Conservation (phyloP, 2,797 vertebrate genomes). For the Rousettus madagascariensis region DNA sequence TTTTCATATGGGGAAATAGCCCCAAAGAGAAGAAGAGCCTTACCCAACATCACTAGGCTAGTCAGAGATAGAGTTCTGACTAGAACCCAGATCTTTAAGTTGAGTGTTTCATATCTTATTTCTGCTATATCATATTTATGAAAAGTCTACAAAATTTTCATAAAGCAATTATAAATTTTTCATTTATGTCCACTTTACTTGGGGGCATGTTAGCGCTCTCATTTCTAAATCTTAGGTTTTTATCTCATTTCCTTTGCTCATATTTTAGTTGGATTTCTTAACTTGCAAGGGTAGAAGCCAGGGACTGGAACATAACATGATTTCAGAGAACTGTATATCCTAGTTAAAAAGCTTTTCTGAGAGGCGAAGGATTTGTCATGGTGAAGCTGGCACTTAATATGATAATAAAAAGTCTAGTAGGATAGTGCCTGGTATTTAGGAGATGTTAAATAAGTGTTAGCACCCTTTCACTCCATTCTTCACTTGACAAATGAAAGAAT, state of each 20-base stretch:
- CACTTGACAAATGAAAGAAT: constrained; percentile 54
- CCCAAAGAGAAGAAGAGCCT: not conserved
- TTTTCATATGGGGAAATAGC: not conserved
- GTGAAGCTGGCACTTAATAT: constrained; percentile 30
- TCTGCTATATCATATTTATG: not conserved
- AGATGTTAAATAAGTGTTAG: constrained; percentile 46
- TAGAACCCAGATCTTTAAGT: not conserved
- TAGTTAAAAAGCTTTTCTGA: constrained; percentile 70
- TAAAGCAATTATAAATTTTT: not conserved
- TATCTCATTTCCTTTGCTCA: constrained; percentile 20
- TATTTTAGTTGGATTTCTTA: constrained; percentile 76
- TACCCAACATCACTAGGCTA: not conserved
- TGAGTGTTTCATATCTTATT: not conserved
- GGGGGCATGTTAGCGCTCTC: not conserved
- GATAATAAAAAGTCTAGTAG: not conserved
- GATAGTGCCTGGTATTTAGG: not conserved
- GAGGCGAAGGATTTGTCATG: constrained; percentile 50
- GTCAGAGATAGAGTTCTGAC: not conserved
- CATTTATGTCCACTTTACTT: not conserved
- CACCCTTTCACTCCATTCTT: constrained; percentile 23
- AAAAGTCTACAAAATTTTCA: not conserved
- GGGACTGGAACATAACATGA: constrained; percentile 71
- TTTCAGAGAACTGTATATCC: constrained; percentile 70
- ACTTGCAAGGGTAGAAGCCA: constrained; percentile 65
- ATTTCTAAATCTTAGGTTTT: not conserved